These are phyloP conservation scores for Atherinomorus stipes DNA, from an alignment of 2,113 vertebrate species.

Conservation along the genomic window DNA sequence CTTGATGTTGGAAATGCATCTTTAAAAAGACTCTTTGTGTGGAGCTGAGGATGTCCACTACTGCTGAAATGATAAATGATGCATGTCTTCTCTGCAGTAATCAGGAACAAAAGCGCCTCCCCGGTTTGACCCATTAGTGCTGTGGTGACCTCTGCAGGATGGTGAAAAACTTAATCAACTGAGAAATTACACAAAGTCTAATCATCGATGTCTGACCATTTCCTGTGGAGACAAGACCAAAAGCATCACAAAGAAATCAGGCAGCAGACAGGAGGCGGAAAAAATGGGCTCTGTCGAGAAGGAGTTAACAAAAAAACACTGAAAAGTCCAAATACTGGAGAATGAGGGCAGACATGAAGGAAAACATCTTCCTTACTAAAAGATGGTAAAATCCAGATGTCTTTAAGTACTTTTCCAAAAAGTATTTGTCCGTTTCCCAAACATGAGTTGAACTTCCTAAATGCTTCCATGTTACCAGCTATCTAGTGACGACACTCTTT, in stretches of 20 bases:
- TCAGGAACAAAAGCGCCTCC: constrained; percentile 1
- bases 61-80: constrained; percentile 11
- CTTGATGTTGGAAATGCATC: background rate
- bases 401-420: too few relatives aligned
- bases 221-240: constrained; percentile 31
- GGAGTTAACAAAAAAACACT: too few relatives aligned
- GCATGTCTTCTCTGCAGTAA: background rate
- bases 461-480: too few relatives aligned
- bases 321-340: too few relatives aligned
- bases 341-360: too few relatives aligned
- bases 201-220: constrained; percentile 11
- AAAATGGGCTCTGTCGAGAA: too few relatives aligned
- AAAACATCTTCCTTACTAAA: too few relatives aligned
- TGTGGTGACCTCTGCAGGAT: constrained; percentile 9
- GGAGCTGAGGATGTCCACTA: background rate
- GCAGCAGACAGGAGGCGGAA: too few relatives aligned
- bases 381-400: too few relatives aligned
- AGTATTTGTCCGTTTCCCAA: too few relatives aligned
- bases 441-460: too few relatives aligned
- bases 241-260: constrained; percentile 15
- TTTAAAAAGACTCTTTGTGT: background rate
- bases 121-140: background rate
- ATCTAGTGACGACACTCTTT: too few relatives aligned
- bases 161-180: background rate
- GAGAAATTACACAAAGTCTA: constrained; percentile 9